Percentiles rank a stretch among this genome's conserved stretches.
phyloP scores from a whole-genome alignment of 2,888 invertebrate species.

The Drosophila kambysellisi region DNA sequence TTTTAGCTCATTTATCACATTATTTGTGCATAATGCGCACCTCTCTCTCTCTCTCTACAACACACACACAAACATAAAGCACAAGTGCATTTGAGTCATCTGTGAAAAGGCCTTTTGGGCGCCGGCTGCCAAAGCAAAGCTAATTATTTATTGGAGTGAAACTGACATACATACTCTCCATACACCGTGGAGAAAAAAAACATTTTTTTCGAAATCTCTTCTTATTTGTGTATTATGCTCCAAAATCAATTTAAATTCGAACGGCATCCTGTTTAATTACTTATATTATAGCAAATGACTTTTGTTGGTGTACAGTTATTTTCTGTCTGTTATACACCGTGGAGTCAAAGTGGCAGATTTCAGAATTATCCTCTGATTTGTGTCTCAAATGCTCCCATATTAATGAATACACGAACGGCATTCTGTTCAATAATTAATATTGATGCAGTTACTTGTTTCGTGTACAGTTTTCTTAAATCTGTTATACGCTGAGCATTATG shows the following conservation, averaged over 20 bases:
- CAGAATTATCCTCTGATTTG: constrained; percentile 5
- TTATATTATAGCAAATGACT: constrained; percentile 52
- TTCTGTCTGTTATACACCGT: constrained; percentile 12
- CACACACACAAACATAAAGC: background rate
- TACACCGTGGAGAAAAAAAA: constrained; percentile 44
- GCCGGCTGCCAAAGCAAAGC: background rate
- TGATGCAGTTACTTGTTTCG: constrained; percentile 52
- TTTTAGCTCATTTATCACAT: constrained; percentile 65
- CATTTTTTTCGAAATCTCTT: constrained; percentile 18
- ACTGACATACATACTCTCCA: constrained; percentile 40
- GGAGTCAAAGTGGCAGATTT: constrained; percentile 54
- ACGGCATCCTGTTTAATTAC: constrained; percentile 45
- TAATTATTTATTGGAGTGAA: constrained; percentile 30
- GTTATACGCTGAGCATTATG: constrained; percentile 25
- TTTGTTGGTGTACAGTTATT: constrained; percentile 36
- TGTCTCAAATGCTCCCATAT: constrained; percentile 54
- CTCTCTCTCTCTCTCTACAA: constrained; percentile 10
- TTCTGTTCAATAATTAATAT: constrained; percentile 36
- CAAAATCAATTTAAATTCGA: constrained; percentile 28
- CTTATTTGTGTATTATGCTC: constrained; percentile 49
- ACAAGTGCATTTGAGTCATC: constrained; percentile 64
- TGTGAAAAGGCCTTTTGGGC: constrained; percentile 10
- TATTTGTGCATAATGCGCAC: constrained; percentile 58
- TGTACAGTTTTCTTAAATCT: constrained; percentile 15
- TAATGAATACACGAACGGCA: constrained; percentile 31